Base-by-base conservation (phyloP, 1,140 invertebrate species). In the Globodera rostochiensis region DNA sequence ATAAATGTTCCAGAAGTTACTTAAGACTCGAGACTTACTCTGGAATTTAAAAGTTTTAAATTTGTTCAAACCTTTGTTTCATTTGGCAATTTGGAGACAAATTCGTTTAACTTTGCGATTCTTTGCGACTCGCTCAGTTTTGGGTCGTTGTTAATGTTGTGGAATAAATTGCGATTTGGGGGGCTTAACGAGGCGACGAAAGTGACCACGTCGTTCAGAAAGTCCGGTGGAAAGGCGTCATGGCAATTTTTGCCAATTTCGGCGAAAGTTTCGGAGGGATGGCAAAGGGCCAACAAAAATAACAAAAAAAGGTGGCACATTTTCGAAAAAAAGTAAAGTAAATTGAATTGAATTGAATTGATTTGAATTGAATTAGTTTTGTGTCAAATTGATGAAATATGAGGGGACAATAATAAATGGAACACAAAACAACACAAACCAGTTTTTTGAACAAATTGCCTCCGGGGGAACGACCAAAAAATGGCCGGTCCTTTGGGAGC, bases 81-180 rank as follows among this genome's bases (percentile, higher is more conserved):
- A 5, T 36, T 47, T 0, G 69, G 69, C 69, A 71, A 47, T 36
- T 36, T 71, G 69, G 25, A n/a, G 46, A 71, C 69, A 36, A 71
- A 71, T 36, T 71, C 13, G 4, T 47, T 71, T 19, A 71, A 45
- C 46, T 71, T 25, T 36, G 69, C 69, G 36, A 71, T 45, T 71
- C 46, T 71, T 36, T 71, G 36, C 69, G 69, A 47, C n/a, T 71
- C 69, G 69, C 46, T 71, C 21, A 71, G 25, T 19, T n/a, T 47
- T 21, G 46, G 69, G 13, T 25, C 46, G 7, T 71, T 71, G 36
- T 47, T 71, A 19, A 71, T 71, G 8, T 11, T 9, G 69, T 71
- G 25, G 69, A 71, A 71, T 4, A 45, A 19, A 36, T 0, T 5
- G 11, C 69, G 69, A 9, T 71, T 36, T 45, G 36, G 25, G 21